These are phyloP conservation scores for Lepidurus couesii DNA, from an alignment of 1,140 invertebrate genomes.

Conservation along the genomic window DNA sequence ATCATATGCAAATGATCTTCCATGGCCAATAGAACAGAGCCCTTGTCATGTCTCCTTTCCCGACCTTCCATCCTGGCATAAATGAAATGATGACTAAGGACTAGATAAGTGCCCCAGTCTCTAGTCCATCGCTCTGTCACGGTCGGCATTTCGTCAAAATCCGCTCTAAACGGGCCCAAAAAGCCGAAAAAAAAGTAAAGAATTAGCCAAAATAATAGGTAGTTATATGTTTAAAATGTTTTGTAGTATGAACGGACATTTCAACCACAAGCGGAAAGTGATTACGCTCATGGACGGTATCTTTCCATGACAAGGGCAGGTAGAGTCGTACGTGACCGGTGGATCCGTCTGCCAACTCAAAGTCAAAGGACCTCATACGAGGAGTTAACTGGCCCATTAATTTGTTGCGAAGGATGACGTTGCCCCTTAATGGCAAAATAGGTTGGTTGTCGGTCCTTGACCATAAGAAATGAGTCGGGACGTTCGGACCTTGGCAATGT, in stretches of 20 bases:
- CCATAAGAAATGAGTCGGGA: slow-evolving; percentile 23
- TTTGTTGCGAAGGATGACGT: slow-evolving; percentile 19
- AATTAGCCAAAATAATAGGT: neutral
- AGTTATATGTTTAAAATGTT: neutral
- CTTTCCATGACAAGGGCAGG: slow-evolving; percentile 32
- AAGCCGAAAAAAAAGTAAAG: neutral
- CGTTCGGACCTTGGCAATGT: slow-evolving; percentile 25
- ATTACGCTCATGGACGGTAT: slow-evolving; percentile 23
- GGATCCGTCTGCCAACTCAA: slow-evolving; percentile 29
- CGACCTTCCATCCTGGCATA: slow-evolving; percentile 28
- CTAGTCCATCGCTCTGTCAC: slow-evolving; percentile 24
- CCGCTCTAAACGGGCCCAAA: neutral
- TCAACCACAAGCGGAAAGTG: slow-evolving; percentile 33
- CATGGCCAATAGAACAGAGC: slow-evolving; percentile 21
- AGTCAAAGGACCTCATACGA: slow-evolving; percentile 12
- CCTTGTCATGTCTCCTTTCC: neutral
- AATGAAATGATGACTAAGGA: slow-evolving; percentile 24
- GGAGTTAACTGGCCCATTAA: slow-evolving; percentile 29
- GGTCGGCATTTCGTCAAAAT: slow-evolving; percentile 4
- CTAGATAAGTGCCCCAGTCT: slow-evolving; percentile 28
- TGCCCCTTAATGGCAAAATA: slow-evolving; percentile 8
- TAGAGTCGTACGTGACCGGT: slow-evolving; percentile 28
- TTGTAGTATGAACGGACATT: slow-evolving; percentile 23
- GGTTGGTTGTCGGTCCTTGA: neutral
- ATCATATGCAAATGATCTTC: slow-evolving; percentile 24